Percentiles rank a stretch among this genome's conserved stretches.
These are phyloP conservation scores for Noctilio leporinus DNA, from an alignment of 2,113 vertebrate genomes.

Conservation along the genomic window DNA sequence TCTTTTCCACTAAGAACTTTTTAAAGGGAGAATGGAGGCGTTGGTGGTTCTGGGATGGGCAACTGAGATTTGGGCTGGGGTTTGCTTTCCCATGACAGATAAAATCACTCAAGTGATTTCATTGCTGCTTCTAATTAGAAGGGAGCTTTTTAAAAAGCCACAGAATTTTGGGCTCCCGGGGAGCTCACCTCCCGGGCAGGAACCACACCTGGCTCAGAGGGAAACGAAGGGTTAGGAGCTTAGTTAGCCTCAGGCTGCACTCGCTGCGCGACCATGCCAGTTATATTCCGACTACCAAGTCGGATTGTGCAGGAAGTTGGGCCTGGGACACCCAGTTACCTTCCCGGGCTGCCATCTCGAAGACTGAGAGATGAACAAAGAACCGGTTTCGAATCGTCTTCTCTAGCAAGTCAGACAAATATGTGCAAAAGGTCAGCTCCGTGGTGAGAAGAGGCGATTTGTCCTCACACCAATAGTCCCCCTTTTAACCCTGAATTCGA, in stretches of 20 bases:
- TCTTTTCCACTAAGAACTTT: slow-evolving; percentile 30
- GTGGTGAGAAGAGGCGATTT: neutral
- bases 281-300: neutral
- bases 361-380: neutral
- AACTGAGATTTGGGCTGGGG: slow-evolving; percentile 29
- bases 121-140: slow-evolving; percentile 62
- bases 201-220: slow-evolving; percentile 45
- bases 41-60: slow-evolving; percentile 17
- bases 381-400: slow-evolving; percentile 13
- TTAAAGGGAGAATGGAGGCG: neutral
- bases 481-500: neutral
- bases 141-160: slow-evolving; percentile 59
- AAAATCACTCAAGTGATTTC: slow-evolving; percentile 58
- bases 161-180: slow-evolving; percentile 37
- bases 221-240: neutral
- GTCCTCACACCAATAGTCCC: neutral
- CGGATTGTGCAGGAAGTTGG: neutral
- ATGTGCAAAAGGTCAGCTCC: slow-evolving; percentile 34
- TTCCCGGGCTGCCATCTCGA: neutral
- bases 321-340: neutral
- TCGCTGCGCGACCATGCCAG: neutral
- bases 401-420: slow-evolving; percentile 12
- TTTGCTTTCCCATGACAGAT: slow-evolving; percentile 69
- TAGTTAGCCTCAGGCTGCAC: neutral
- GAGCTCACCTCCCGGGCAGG: neutral